These are phyloP conservation scores for Podabrus alpinus DNA, from an alignment of 2,888 invertebrate species.

Conservation along the genomic window DNA sequence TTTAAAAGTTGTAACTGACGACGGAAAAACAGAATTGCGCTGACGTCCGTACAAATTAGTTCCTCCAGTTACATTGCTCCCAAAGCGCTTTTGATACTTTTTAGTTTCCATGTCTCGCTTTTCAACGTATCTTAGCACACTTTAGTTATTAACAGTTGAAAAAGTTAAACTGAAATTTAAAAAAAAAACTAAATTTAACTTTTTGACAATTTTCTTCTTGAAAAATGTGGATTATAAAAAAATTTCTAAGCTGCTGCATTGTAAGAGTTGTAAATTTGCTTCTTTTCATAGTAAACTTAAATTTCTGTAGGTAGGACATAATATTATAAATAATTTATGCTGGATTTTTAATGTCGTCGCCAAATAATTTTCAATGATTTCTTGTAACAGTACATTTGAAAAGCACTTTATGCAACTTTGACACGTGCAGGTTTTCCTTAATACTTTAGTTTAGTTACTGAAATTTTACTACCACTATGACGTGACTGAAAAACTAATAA, in stretches of 20 bases:
- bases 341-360: background rate
- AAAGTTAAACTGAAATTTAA: constrained; percentile 21
- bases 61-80: constrained; percentile 31
- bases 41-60: constrained; percentile 39
- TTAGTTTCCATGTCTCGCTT: constrained; percentile 27
- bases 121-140: constrained; percentile 17
- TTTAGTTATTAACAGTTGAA: constrained; percentile 23
- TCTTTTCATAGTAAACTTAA: background rate
- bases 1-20: constrained; percentile 39
- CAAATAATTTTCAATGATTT: background rate
- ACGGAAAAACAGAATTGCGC: constrained; percentile 39
- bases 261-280: background rate
- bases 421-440: background rate
- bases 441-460: background rate
- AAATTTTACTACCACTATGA: background rate
- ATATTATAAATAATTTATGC: background rate
- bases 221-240: background rate
- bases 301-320: too few species aligned
- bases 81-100: constrained; percentile 29
- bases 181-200: constrained; percentile 6
- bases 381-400: background rate
- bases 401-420: background rate
- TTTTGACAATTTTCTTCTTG: background rate
- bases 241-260: background rate
- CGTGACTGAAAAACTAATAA: background rate